Conservation (phyloP, 2,113 vertebrate species). For the Mungos mungo region DNA sequence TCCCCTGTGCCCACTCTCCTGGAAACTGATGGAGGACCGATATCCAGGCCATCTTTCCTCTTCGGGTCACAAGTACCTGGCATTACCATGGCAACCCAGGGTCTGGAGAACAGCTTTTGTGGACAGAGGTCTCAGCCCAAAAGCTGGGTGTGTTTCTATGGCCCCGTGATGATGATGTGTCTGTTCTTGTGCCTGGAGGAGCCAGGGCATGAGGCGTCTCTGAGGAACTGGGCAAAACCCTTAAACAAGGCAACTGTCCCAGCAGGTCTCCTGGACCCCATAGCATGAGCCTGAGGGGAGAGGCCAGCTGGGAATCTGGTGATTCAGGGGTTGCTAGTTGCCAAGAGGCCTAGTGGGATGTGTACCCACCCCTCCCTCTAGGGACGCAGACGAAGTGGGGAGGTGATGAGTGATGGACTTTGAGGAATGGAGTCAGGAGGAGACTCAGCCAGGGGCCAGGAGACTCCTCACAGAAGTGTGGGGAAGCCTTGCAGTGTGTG, state of each 20-base stretch:
- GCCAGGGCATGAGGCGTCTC: background rate
- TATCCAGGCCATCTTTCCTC: conserved; percentile 13
- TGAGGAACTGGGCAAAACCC: accelerated
- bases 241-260: background rate
- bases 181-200: background rate
- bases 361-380: no score
- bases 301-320: background rate
- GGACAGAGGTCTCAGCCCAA: background rate
- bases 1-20: background rate
- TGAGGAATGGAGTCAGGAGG: background rate
- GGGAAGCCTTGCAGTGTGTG: background rate
- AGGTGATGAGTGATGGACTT: background rate
- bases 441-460: no score
- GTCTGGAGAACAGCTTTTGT: conserved; percentile 45
- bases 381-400: background rate
- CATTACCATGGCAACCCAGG: conserved; percentile 50
- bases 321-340: background rate
- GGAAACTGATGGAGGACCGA: background rate
- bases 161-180: background rate
- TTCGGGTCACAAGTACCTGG: conserved; percentile 2
- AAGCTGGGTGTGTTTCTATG: background rate
- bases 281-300: accelerated
- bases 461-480: background rate
- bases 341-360: background rate
- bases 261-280: background rate